A percentile compares a stretch with the other conserved stretches of the same genome.
phyloP scores from a whole-genome alignment of 1,140 invertebrate species.

The Brachionus manjavacas region DNA sequence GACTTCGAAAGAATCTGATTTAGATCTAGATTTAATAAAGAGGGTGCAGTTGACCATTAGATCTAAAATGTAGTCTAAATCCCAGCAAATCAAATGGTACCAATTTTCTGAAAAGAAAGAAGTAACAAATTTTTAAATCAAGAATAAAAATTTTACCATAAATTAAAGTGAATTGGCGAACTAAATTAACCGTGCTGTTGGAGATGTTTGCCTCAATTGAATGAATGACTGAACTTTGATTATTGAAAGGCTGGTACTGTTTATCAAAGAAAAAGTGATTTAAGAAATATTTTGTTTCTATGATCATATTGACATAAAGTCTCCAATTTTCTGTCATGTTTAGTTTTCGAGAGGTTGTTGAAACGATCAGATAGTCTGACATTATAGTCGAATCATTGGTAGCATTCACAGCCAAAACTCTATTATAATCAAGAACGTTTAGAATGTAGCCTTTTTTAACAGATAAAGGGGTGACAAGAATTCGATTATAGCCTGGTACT shows the following conservation, averaged over 20 bases:
- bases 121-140: too few species aligned
- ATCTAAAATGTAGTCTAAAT: background rate
- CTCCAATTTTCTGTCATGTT: background rate
- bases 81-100: background rate
- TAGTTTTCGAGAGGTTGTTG: background rate
- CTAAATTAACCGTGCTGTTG: background rate
- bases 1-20: background rate
- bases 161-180: background rate
- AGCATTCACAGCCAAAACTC: background rate
- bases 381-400: background rate
- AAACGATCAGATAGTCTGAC: background rate
- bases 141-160: too few species aligned
- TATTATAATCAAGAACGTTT: background rate
- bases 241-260: background rate
- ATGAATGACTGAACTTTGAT: background rate
- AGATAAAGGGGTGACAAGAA: background rate
- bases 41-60: background rate
- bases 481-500: background rate
- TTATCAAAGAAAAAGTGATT: background rate
- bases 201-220: background rate
- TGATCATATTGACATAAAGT: conserved; percentile 1
- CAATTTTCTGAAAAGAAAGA: background rate
- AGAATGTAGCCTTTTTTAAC: background rate
- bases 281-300: background rate
- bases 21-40: background rate